Evolutionary conservation across 2,113 vertebrate species (phyloP), one percentile per base, ranked within the genome.

Genomic region (Petrocephalus zakoni): DNA sequence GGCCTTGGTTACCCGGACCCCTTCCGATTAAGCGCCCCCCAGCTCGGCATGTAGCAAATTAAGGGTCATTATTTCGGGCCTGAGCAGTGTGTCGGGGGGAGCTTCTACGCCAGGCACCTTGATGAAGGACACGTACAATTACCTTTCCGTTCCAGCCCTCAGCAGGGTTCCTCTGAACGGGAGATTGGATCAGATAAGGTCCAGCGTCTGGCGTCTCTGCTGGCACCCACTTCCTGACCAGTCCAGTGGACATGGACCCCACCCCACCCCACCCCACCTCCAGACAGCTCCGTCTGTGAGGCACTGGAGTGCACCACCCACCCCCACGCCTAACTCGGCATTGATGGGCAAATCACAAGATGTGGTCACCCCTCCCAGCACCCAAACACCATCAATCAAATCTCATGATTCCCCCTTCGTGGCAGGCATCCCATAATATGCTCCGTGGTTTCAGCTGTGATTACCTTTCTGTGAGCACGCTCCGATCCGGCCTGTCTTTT

Each of bases 311-410:
- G 75, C 9, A 2, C 37, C 8, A 42, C 21, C 78, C 46, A 22
- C 42, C 42, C 42, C 17, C 8, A 46, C 15, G 19, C 37, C 34
- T 22, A 22, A 46, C 42, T 47, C 17, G 4, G 21, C 21, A 49
- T 6, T 83, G 78, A 46, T 83, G 78, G 78, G 19, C 42, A 46
- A 82, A 37, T 37, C 34, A 78, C 56, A 42, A 46, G 78, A 4
- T 82, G 7, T 47, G 19, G 6, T 21, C 78, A 17, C 37, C 89
- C 82, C 61, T 4, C 13, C 29, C 68, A 37, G 25, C 17, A 72
- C 87, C 75, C 68, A 21, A 46, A 85, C 89, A 88, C 90, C 89
- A 92, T 92, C 88, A 47, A 90, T 91, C 91, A 89, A 25, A 75
- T 56, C 34, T 72, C 83, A 83, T 42, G 21, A n/a, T 17, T 21